Percentiles rank a stretch among this genome's conserved stretches.
These are phyloP conservation scores for Sparidentex hasta DNA, from an alignment of 2,797 vertebrate genomes.

Conservation along the genomic window DNA sequence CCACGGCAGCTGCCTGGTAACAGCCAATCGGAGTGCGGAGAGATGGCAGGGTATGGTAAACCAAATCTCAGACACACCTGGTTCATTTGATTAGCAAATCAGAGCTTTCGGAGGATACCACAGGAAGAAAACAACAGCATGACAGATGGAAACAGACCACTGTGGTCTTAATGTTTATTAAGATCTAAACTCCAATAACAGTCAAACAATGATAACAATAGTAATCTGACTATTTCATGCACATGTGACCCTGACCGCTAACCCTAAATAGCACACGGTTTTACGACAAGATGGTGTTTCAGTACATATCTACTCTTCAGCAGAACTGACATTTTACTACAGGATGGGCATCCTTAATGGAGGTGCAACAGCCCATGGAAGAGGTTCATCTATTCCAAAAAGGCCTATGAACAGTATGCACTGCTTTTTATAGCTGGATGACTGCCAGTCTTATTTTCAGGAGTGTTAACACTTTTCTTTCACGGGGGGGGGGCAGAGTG, in stretches of 20 bases:
- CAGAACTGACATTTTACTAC: neutral
- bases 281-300: neutral
- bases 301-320: neutral
- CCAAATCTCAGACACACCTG: conserved; percentile 69
- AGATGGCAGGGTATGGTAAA: conserved; percentile 50
- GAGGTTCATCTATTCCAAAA: conserved; percentile 15
- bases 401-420: neutral
- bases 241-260: neutral
- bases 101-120: conserved; percentile 32
- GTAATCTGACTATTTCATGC: neutral
- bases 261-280: neutral
- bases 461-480: conserved; percentile 5
- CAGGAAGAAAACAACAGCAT: neutral
- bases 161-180: neutral
- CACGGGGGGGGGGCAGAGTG: neutral
- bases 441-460: neutral
- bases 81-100: conserved; percentile 87
- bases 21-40: conserved; percentile 62
- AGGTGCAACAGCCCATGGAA: neutral
- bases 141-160: neutral
- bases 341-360: neutral
- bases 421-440: conserved; percentile 1
- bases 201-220: neutral
- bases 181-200: neutral
- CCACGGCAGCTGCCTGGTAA: conserved; percentile 66